phyloP scores from a whole-genome alignment of 1,140 invertebrate species.

The Drosophila pseudoobscura region DNA sequence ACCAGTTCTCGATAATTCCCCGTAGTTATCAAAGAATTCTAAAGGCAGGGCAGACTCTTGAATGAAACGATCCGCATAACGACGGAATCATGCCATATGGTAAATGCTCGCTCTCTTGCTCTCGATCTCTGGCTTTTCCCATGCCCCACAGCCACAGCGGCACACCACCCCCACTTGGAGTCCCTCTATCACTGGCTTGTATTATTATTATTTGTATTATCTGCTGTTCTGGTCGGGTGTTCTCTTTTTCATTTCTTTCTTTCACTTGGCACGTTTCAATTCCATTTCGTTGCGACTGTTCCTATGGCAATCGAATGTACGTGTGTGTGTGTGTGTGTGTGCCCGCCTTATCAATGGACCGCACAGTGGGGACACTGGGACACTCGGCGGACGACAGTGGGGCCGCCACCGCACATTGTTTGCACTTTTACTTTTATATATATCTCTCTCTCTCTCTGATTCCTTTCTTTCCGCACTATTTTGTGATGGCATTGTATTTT shows the following conservation, averaged over 20 bases:
- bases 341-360: conserved; percentile 70
- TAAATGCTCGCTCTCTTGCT: conserved; percentile 26
- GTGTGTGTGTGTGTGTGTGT: conserved; percentile 4
- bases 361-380: conserved; percentile 31
- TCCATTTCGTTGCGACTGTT: conserved; percentile 51
- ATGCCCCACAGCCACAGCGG: conserved; percentile 2
- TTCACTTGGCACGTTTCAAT: conserved; percentile 71
- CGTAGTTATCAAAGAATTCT: conserved; percentile 48
- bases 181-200: conserved; percentile 22
- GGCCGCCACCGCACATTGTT: conserved; percentile 47
- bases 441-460: background rate
- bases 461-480: conserved; percentile 49
- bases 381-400: conserved; percentile 29
- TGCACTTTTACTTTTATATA: conserved; percentile 71
- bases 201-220: conserved; percentile 56
- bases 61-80: conserved; percentile 15
- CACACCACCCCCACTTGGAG: conserved; percentile 1
- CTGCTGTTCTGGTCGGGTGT: conserved; percentile 43
- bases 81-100: conserved; percentile 18
- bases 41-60: conserved; percentile 11
- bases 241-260: conserved; percentile 36
- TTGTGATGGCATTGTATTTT: conserved; percentile 51
- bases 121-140: conserved; percentile 18
- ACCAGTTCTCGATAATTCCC: background rate
- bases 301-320: background rate